Conservation (phyloP, 2,888 invertebrate genomes). For the Creontiades dilutus region DNA sequence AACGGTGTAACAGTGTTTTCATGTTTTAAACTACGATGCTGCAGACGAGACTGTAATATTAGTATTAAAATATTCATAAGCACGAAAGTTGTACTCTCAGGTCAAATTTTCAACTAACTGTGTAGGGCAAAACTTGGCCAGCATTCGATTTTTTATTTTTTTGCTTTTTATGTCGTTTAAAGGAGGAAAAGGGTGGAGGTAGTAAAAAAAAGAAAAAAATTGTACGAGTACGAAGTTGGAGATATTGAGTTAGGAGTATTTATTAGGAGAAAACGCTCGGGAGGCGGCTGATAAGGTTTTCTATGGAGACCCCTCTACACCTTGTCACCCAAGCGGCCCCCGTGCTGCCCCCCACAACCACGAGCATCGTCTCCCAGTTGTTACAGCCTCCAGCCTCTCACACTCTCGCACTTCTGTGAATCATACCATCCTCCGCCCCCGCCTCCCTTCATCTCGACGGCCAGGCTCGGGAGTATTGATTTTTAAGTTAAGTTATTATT, state of each 20-base stretch:
- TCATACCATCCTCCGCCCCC: constrained; percentile 32
- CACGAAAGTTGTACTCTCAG: no score
- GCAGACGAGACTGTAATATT: no score
- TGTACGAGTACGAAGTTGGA: constrained; percentile 40
- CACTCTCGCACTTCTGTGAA: constrained; percentile 46
- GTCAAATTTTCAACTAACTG: no score
- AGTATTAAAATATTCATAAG: no score
- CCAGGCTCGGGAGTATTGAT: constrained; percentile 47
- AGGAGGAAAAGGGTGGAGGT: not conserved
- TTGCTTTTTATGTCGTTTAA: not conserved
- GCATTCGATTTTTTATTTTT: not conserved
- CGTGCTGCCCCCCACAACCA: no score
- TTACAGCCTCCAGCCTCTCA: not conserved
- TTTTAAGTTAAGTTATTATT: constrained; percentile 68
- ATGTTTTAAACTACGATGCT: no score
- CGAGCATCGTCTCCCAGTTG: not conserved
- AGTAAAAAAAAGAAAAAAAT: not conserved
- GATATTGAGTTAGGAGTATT: constrained; percentile 68
- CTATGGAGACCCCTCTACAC: constrained; percentile 62
- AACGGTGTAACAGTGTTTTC: no score
- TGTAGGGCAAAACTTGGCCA: no score
- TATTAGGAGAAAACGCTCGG: constrained; percentile 67
- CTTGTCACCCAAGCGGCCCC: constrained; percentile 31
- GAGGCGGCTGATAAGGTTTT: constrained; percentile 70
- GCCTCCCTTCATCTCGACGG: not conserved